phyloP scores from a whole-genome alignment of 2,797 vertebrate species.

The Bryconaethiops microstoma region DNA sequence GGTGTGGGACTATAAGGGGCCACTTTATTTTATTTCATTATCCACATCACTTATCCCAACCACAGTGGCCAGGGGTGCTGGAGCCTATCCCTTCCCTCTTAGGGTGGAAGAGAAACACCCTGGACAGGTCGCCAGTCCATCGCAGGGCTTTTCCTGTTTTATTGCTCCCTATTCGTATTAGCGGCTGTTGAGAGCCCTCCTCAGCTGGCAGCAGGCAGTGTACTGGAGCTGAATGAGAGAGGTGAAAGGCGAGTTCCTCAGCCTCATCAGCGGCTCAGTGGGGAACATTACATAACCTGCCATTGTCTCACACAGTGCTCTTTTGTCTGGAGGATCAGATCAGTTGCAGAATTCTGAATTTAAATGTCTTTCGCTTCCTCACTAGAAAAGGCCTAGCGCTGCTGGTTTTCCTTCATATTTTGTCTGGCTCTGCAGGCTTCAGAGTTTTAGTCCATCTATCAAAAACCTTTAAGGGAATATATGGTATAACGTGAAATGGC shows the following conservation, averaged over 20 bases:
- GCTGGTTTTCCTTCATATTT: conserved; percentile 25
- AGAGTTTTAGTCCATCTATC: no score
- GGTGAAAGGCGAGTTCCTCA: conserved; percentile 8
- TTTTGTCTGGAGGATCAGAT: conserved; percentile 39
- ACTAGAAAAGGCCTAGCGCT: conserved; percentile 2
- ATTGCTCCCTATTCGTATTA: conserved; percentile 4
- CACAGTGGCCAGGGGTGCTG: no score
- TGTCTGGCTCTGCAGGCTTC: not conserved
- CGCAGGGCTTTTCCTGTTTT: not conserved
- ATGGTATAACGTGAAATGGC: no score
- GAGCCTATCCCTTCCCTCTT: no score
- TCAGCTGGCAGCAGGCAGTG: not conserved
- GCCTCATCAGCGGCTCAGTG: not conserved
- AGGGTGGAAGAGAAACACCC: no score
- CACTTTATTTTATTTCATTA: no score
- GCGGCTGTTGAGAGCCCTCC: conserved; percentile 33
- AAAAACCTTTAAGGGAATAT: no score
- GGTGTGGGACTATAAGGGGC: no score
- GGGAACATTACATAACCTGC: conserved; percentile 35
- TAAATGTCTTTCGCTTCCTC: conserved; percentile 48
- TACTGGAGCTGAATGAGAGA: conserved; percentile 1
- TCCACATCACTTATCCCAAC: no score
- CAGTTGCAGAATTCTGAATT: conserved; percentile 35
- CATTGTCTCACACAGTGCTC: conserved; percentile 41
- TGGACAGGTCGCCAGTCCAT: no score